phyloP scores from a whole-genome alignment of 2,113 vertebrate genomes.

The Alouatta palliata region DNA sequence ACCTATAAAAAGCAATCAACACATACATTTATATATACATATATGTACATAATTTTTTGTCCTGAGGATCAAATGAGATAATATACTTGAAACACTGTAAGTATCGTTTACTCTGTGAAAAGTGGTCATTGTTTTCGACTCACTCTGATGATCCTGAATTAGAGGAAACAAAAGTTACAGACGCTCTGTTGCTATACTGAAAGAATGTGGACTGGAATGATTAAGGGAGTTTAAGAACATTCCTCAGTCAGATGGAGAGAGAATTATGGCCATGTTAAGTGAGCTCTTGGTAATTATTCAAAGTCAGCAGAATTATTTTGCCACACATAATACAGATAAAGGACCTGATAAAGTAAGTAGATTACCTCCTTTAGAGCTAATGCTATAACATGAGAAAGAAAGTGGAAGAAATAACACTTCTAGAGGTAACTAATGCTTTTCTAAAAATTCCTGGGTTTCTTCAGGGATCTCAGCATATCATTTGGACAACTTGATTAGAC shows the following conservation, averaged over 20 bases:
- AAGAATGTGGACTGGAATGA: neutral
- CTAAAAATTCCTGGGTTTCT: neutral
- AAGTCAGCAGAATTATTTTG: conserved; percentile 23
- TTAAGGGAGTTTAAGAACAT: neutral
- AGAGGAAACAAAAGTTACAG: neutral
- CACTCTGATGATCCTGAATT: neutral
- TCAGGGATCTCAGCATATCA: neutral
- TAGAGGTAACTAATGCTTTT: neutral
- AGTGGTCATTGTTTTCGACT: neutral
- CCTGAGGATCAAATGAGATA: conserved; percentile 5
- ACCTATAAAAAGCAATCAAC: neutral
- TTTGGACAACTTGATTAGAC: neutral
- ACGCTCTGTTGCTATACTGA: neutral
- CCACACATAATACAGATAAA: conserved; percentile 1
- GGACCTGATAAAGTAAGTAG: neutral
- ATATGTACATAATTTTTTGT: neutral
- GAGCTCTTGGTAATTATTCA: conserved; percentile 33
- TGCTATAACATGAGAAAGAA: neutral
- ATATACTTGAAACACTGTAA: neutral
- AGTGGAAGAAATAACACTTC: conserved; percentile 21
- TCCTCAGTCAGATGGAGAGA: neutral
- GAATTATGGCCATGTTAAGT: conserved; percentile 25
- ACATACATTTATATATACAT: neutral
- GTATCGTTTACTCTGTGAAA: neutral
- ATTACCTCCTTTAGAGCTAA: neutral